These are phyloP conservation scores for Boloria euphrosyne DNA, from an alignment of 2,888 invertebrate genomes.

Conservation along the genomic window DNA sequence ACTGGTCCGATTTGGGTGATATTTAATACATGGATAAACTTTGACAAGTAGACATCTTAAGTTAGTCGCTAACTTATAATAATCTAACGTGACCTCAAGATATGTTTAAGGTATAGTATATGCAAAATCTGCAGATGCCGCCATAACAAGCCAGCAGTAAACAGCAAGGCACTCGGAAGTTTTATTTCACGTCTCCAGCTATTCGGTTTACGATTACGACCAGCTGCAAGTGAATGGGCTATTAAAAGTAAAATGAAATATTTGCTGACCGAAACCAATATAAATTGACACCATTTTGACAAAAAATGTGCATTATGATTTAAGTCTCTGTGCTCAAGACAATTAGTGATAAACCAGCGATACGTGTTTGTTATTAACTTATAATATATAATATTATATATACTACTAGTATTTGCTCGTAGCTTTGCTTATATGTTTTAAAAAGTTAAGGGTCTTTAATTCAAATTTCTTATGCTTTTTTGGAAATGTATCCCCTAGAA, in stretches of 20 bases:
- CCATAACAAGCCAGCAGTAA: conserved; percentile 31
- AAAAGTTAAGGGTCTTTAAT: too few relatives aligned
- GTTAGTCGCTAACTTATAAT: neutral
- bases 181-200: conserved; percentile 38
- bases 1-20: too few relatives aligned
- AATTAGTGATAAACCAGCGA: too few relatives aligned
- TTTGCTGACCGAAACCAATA: conserved; percentile 31
- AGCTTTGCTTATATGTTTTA: too few relatives aligned
- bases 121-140: conserved; percentile 35
- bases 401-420: too few relatives aligned
- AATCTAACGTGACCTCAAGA: neutral
- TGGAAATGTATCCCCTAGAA: too few relatives aligned
- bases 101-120: conserved; percentile 21
- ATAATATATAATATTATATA: too few relatives aligned
- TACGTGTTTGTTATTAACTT: neutral
- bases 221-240: conserved; percentile 39
- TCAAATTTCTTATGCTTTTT: too few relatives aligned
- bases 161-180: conserved; percentile 33
- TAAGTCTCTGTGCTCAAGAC: too few relatives aligned
- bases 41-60: too few relatives aligned
- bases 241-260: conserved; percentile 41
- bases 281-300: conserved; percentile 20
- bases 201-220: conserved; percentile 40
- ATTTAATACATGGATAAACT: too few relatives aligned
- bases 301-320: conserved; percentile 7